Base-by-base conservation (phyloP, 2,888 invertebrate species). In the Caenorhabditis wallacei region DNA sequence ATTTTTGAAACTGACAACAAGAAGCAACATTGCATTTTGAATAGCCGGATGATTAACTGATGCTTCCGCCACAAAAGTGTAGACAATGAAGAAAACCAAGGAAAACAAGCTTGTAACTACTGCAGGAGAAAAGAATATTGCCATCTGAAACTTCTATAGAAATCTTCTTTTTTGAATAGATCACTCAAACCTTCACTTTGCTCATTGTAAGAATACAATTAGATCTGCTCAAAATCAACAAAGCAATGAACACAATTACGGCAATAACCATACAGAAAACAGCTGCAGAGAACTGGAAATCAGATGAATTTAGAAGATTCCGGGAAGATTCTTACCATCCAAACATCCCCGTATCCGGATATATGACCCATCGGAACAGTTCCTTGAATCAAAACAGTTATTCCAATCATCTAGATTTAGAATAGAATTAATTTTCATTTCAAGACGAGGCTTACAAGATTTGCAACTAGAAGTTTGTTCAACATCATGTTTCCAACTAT, bases 391-490 rank as follows among this genome's bases (percentile, higher is more conserved):
- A 76, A 37, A 13, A 61, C 5, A 0, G 76, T 61, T 26, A 76
- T 13, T 26, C 68, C 69, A 35, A 76, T 43, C 59, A 69, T 61
- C 76, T 76, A 18, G 22, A 76, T 48, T 48, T 3, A 48, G 2
- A n/a, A 18, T 48, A 18, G 18, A 48, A 48, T n/a, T 48, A 2
- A 13, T 18, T 48, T 43, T 5, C 2, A n/a, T n/a, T 2, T 18
- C 18, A 5, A 11, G 46, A 16, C 1, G 0, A 53, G 3, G 61
- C 69, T 53, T 51, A 76, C 76, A 24, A 68, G 40, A 61, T 69
- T 76, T 18, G 59, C 68, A 18, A 61, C 57, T 30, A 69, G 57
- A 61, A 76, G 59, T 53, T 68, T 76, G 61, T 61, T 69, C 43
- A 40, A 30, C 53, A 61, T 59, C 76, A 76, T 76, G 37, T 53